Conservation (phyloP, 2,113 vertebrate species). For the sheep (Ovis aries) region DNA sequence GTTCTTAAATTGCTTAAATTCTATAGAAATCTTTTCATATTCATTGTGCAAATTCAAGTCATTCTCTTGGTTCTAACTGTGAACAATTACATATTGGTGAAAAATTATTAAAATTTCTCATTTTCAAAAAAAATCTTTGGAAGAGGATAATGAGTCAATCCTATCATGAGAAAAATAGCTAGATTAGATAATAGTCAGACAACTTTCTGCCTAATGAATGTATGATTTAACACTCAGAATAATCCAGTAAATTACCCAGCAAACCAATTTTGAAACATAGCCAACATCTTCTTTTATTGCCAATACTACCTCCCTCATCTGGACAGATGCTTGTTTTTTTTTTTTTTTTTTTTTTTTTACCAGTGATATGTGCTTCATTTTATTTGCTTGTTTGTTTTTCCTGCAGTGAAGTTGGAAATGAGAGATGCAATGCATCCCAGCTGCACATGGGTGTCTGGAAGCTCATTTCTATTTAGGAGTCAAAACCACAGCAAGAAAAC, state of each 20-base stretch:
- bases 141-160: background rate
- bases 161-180: background rate
- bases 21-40: background rate
- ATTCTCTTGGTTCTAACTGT: background rate
- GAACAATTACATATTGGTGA: conserved; percentile 2
- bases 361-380: background rate
- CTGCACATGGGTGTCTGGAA: background rate
- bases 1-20: background rate
- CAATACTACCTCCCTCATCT: background rate
- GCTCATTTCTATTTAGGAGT: conserved; percentile 24
- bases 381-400: background rate
- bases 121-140: background rate
- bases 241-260: background rate
- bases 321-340: background rate
- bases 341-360: background rate
- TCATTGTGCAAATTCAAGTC: background rate
- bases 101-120: background rate
- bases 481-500: background rate
- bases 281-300: background rate
- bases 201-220: background rate
- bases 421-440: background rate
- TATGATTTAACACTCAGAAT: background rate
- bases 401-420: background rate
- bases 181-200: background rate
- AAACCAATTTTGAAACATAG: background rate